Evolutionary conservation across 2,888 invertebrate species (phyloP).

Genomic region (Periphyllus acericola): DNA sequence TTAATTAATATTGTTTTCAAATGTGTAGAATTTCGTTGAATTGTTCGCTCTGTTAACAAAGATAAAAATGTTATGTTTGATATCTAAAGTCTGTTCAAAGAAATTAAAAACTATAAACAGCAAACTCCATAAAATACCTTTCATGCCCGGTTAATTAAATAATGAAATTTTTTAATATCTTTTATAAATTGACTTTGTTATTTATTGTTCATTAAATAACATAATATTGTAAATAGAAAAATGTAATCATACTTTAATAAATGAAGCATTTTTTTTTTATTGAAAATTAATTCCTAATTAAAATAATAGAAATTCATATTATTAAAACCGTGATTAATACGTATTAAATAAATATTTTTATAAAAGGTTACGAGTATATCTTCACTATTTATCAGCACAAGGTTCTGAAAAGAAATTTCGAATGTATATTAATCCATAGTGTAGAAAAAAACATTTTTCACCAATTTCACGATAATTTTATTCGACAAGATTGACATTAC

Average conservation of each 20-base stretch:
- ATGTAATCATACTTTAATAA: neutral
- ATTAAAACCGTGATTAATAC: too few relatives aligned
- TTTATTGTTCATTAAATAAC: neutral
- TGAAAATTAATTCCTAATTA: too few relatives aligned
- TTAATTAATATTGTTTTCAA: too few relatives aligned
- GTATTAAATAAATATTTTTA: too few relatives aligned
- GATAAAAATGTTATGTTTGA: neutral
- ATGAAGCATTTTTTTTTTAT: too few relatives aligned
- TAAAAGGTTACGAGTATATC: too few relatives aligned
- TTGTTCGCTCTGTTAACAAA: neutral
- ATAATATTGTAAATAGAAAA: neutral
- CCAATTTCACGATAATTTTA: too few relatives aligned
- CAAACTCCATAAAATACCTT: neutral
- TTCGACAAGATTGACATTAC: neutral
- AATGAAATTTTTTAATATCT: neutral
- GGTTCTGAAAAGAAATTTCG: too few relatives aligned
- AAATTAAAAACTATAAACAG: neutral
- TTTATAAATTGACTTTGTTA: neutral
- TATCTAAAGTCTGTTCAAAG: neutral
- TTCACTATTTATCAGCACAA: too few relatives aligned
- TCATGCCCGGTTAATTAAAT: neutral
- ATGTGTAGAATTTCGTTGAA: neutral
- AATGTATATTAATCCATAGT: too few relatives aligned
- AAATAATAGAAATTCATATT: too few relatives aligned
- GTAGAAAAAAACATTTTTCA: too few relatives aligned